phyloP scores from a whole-genome alignment of 2,888 invertebrate species.

The Phrixothrix hirtus region DNA sequence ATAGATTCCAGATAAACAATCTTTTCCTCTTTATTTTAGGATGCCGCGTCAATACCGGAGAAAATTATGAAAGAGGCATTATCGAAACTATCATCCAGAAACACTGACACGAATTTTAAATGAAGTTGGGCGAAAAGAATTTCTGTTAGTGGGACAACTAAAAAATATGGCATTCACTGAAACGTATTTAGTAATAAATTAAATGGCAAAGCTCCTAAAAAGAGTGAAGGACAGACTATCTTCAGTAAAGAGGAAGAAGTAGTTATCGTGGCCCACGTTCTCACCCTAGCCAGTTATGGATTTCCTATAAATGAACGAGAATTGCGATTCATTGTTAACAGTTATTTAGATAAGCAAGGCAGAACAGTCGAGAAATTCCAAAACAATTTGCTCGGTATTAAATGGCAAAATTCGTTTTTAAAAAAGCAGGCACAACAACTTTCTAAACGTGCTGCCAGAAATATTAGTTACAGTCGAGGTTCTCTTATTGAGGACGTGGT shows the following conservation, averaged over 20 bases:
- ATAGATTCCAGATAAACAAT: too few relatives aligned
- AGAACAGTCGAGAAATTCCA: too few relatives aligned
- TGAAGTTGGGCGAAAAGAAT: conserved; percentile 1
- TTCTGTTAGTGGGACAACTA: background rate
- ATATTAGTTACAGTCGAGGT: too few relatives aligned
- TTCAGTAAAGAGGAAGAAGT: background rate
- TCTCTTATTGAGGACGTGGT: background rate
- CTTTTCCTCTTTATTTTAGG: background rate
- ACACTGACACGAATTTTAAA: conserved; percentile 3
- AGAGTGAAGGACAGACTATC: too few relatives aligned
- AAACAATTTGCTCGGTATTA: too few relatives aligned
- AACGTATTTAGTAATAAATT: too few relatives aligned
- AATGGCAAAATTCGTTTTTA: background rate
- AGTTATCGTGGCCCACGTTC: background rate
- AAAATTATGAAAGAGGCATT: conserved; percentile 1
- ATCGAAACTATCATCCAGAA: too few relatives aligned
- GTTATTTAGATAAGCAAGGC: background rate
- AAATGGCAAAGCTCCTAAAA: conserved; percentile 1
- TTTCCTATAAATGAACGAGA: too few relatives aligned
- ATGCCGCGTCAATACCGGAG: background rate
- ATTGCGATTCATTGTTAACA: background rate
- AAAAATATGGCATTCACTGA: conserved; percentile 4
- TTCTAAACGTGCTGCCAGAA: background rate
- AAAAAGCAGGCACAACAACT: background rate
- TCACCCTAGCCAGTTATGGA: too few relatives aligned